These are phyloP conservation scores for Misgurnus mizolepis DNA, from an alignment of 2,113 vertebrate species.

Conservation along the genomic window DNA sequence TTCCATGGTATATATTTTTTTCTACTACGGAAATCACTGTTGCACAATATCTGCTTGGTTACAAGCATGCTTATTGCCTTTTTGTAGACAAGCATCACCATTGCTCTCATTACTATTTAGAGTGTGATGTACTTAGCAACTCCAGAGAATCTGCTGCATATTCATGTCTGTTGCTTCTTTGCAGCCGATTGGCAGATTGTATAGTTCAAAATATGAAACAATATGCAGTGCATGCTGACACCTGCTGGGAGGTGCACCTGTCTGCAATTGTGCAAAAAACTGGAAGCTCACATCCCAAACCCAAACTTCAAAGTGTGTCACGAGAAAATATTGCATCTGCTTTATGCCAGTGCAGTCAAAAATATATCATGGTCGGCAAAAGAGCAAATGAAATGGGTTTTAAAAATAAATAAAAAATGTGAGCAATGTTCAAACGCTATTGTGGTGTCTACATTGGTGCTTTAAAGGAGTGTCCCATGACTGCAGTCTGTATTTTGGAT, in stretches of 20 bases:
- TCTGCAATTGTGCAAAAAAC: conserved; percentile 3
- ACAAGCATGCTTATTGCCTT: neutral
- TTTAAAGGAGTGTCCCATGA: conserved; percentile 21
- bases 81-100: neutral
- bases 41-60: too few species aligned
- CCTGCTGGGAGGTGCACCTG: conserved; percentile 37
- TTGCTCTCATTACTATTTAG: neutral
- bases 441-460: neutral
- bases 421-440: neutral
- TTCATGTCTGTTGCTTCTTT: neutral
- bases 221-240: conserved; percentile 34
- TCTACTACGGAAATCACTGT: too few species aligned
- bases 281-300: neutral
- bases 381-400: neutral
- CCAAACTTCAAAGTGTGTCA: neutral
- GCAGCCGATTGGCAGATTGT: neutral
- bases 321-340: neutral
- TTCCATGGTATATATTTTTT: too few species aligned
- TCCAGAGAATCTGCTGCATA: neutral
- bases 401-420: conserved; percentile 2
- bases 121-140: neutral
- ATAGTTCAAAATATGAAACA: neutral
- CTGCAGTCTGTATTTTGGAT: conserved; percentile 17
- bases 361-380: neutral
- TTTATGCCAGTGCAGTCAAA: too few species aligned